Base-by-base conservation (phyloP, 2,113 vertebrate species). In the Glaucomys volans region DNA sequence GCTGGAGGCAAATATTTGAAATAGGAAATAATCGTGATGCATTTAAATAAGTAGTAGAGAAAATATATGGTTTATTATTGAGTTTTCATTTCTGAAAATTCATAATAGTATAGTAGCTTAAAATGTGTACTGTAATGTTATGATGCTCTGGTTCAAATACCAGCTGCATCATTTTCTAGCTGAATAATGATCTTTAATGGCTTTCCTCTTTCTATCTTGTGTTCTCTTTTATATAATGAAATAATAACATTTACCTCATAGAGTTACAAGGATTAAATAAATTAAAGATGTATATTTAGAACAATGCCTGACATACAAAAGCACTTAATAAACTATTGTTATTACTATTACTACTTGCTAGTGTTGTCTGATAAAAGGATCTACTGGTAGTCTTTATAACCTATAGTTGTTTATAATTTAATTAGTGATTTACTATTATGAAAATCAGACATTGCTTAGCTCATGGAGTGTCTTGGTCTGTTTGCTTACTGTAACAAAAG, bases 71-170 rank as follows among this genome's bases (percentile, higher is more conserved):
- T 50, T 90, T 86, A 35, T 91, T 92, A 52, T 24, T 93, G 82
- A 74, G 74, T 20, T 97, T 92, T 81, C 14, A 59, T 4, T 94
- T 96, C 75, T 88, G 8, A 76, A 91, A 87, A 44, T 88, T 86
- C 9, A 26, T 54, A 59, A 22, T 64, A 74, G 20, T 74, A 64
- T 72, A 74, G 12, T 86, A 86, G 14, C 52, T 52, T 52, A 52
- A 57, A 86, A 32, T 71, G 8, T 52, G 42, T 24, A 67, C 47
- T 80, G 22, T 67, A n/a, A 28, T 67, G 10, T 85, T 94, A 69
- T 4, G 17, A 10, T 64, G 28, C 6, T 90, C 2, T 87, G 47
- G 11, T 94, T 94, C 80, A 87, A 26, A 87, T 40, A 30, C 16
- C 50, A 71, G 1, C 30, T 86, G 62, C 42, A 32, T 66, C 74